Evolutionary conservation across 2,113 vertebrate species (phyloP).

Genomic region (Sebastes fasciatus): DNA sequence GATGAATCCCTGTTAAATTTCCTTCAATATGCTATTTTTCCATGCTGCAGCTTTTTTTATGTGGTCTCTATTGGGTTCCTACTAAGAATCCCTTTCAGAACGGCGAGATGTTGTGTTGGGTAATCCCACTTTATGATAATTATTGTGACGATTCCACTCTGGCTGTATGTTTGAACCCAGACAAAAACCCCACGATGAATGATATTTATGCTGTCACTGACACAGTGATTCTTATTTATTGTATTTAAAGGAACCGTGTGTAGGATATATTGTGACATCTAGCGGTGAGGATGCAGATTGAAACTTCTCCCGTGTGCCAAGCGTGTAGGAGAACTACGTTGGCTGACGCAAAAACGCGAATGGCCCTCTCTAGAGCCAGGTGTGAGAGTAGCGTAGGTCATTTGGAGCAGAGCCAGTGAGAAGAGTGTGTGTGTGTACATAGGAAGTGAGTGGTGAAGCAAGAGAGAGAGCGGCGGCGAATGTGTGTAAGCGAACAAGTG

Average conservation of each 20-base stretch:
- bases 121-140: slow-evolving; percentile 49
- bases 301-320: too few relatives aligned
- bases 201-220: neutral
- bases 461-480: too few relatives aligned
- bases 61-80: neutral
- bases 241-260: neutral
- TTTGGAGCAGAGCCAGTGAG: too few relatives aligned
- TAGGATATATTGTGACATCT: too few relatives aligned
- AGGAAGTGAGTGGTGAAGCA: too few relatives aligned
- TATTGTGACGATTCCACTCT: slow-evolving; percentile 20
- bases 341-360: too few relatives aligned
- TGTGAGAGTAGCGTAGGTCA: too few relatives aligned
- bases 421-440: too few relatives aligned
- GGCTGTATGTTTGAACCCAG: neutral
- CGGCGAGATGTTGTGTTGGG: neutral
- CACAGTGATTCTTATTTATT: neutral
- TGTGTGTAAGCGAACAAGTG: too few relatives aligned
- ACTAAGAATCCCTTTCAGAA: slow-evolving; percentile 25
- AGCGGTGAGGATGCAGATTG: too few relatives aligned
- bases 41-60: slow-evolving; percentile 11
- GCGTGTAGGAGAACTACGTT: too few relatives aligned
- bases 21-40: slow-evolving; percentile 28
- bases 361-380: too few relatives aligned
- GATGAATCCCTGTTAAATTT: slow-evolving; percentile 36
- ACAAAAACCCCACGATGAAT: neutral